A percentile compares a stretch with the other conserved stretches of the same genome.
phyloP scores from a whole-genome alignment of 2,113 vertebrate genomes.

The Lanius ludovicianus region DNA sequence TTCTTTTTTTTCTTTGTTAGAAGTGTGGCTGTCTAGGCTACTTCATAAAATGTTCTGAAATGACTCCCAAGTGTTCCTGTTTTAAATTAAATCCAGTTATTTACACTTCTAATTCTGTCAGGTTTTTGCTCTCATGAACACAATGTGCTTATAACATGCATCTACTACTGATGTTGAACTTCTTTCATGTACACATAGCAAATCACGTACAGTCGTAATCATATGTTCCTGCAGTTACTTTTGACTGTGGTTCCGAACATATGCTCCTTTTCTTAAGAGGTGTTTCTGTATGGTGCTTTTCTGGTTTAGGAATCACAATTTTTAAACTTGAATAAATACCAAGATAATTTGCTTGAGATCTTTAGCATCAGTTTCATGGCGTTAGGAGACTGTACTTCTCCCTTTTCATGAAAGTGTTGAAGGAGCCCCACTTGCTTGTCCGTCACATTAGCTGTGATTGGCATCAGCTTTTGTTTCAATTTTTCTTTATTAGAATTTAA shows the following conservation, averaged over 20 bases:
- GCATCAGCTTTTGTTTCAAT: background rate
- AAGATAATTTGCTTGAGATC: background rate
- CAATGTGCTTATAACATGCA: fast-evolving
- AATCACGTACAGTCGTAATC: background rate
- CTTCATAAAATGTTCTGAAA: background rate
- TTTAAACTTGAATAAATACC: background rate
- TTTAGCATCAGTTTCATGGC: background rate
- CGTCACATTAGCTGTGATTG: background rate
- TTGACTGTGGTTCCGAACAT: background rate
- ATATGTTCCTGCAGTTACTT: background rate
- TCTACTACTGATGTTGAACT: background rate
- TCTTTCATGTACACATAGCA: background rate
- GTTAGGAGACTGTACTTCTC: background rate
- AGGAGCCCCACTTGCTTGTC: background rate
- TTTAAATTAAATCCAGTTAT: background rate
- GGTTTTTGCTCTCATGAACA: background rate
- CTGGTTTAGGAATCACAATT: background rate
- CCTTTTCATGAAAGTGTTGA: background rate
- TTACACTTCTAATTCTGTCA: background rate
- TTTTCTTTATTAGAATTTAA: background rate
- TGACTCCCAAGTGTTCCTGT: background rate
- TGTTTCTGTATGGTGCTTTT: background rate
- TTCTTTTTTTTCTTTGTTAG: background rate
- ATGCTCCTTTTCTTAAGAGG: background rate
- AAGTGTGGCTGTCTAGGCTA: background rate